A percentile compares a stretch with the other conserved stretches of the same genome.
Evolutionary conservation across 2,888 invertebrate genomes (phyloP).

Genomic region (Eurytoma adleriae): DNA sequence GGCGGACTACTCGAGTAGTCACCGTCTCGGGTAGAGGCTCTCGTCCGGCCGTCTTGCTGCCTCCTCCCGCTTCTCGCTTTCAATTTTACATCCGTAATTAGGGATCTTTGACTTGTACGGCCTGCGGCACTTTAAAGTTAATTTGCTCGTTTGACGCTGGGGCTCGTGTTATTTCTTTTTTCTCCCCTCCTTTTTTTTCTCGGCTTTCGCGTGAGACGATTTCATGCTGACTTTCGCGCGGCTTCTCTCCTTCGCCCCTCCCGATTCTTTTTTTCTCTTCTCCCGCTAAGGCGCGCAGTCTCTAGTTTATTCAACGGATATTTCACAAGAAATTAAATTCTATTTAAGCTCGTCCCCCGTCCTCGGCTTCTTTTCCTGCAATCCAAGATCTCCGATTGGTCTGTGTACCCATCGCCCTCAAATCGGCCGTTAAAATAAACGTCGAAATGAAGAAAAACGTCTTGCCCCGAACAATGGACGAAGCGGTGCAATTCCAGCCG

Average conservation of each 20-base stretch:
- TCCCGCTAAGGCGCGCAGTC: neutral
- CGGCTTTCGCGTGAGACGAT: slow-evolving; percentile 26
- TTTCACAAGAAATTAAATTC: slow-evolving; percentile 40
- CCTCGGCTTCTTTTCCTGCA: neutral
- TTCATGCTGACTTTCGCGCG: slow-evolving; percentile 11
- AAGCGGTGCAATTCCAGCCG: no score
- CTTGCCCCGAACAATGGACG: no score
- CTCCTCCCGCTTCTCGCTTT: slow-evolving; percentile 41
- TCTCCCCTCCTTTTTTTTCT: slow-evolving; percentile 10
- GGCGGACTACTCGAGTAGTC: slow-evolving; percentile 38
- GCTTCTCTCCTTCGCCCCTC: neutral
- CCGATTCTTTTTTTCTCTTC: neutral
- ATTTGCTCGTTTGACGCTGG: slow-evolving; percentile 50
- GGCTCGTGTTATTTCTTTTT: slow-evolving; percentile 33
- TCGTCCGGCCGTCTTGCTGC: slow-evolving; percentile 16
- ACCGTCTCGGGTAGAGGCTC: slow-evolving; percentile 24
- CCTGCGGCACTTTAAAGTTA: slow-evolving; percentile 40
- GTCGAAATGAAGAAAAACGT: no score
- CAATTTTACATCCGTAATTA: slow-evolving; percentile 56
- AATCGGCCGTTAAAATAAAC: no score
- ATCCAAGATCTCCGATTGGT: no score
- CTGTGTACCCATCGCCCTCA: no score
- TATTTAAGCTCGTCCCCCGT: neutral
- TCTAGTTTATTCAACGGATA: slow-evolving; percentile 30
- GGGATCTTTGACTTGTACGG: slow-evolving; percentile 48